Evolutionary conservation across 2,888 invertebrate genomes (phyloP).

Genomic region (Allophyes oxyacanthae): DNA sequence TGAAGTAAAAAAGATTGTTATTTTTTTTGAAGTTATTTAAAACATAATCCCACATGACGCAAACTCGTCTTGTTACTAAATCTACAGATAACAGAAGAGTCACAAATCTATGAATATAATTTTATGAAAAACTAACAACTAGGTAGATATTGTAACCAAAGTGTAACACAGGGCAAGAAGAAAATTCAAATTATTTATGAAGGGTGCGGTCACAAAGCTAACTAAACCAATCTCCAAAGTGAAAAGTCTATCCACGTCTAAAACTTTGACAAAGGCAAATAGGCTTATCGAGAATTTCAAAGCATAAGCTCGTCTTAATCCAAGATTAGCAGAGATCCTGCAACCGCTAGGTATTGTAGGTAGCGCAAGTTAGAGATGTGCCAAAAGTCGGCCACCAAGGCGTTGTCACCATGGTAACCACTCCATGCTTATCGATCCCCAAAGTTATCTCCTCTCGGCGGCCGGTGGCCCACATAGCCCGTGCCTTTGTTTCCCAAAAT

Average conservation of each 20-base stretch:
- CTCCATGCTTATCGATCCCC: conserved; percentile 50
- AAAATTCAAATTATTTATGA: background rate
- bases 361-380: conserved; percentile 27
- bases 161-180: too few species aligned
- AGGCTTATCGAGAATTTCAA: conserved; percentile 2
- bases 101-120: too few species aligned
- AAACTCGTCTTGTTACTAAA: too few species aligned
- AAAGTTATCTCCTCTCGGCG: conserved; percentile 36
- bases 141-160: too few species aligned
- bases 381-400: conserved; percentile 52
- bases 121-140: too few species aligned
- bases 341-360: conserved; percentile 9
- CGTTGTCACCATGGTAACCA: conserved; percentile 57
- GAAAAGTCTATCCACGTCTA: background rate
- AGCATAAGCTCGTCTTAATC: conserved; percentile 2
- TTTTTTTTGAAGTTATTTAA: too few species aligned
- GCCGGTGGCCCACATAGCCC: conserved; percentile 26
- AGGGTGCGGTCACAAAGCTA: background rate
- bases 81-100: too few species aligned
- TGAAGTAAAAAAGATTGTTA: too few species aligned
- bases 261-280: conserved; percentile 1
- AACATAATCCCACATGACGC: too few species aligned
- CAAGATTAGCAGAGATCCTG: conserved; percentile 4
- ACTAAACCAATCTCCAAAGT: background rate
- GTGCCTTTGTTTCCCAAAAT: conserved; percentile 36